These are phyloP conservation scores for Spea bombifrons DNA, from an alignment of 2,113 vertebrate genomes.

Conservation along the genomic window DNA sequence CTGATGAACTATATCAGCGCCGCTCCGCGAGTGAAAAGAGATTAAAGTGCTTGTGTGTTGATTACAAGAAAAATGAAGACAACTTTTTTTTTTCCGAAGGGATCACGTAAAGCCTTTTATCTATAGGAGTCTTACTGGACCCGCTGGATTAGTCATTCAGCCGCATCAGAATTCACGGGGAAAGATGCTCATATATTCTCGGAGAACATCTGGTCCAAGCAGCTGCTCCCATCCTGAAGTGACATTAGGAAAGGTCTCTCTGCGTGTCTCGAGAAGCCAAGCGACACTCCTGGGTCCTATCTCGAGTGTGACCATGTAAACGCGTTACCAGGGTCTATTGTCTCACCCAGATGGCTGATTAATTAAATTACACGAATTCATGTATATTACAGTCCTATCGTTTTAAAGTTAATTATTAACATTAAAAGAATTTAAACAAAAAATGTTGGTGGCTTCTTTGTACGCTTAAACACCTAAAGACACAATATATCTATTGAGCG, in stretches of 20 bases:
- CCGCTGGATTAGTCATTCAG: slow-evolving; percentile 44
- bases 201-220: slow-evolving; percentile 35
- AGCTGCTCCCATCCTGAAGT: slow-evolving; percentile 46
- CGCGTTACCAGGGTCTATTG: slow-evolving; percentile 38
- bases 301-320: slow-evolving; percentile 42
- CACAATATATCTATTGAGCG: too few species aligned
- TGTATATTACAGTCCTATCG: slow-evolving; percentile 27
- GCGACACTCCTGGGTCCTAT: slow-evolving; percentile 21
- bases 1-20: not conserved
- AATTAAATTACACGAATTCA: slow-evolving; percentile 54
- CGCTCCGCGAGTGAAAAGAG: slow-evolving; percentile 16
- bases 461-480: too few species aligned
- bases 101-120: slow-evolving; percentile 35
- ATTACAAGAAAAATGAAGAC: slow-evolving; percentile 24
- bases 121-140: slow-evolving; percentile 30
- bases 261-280: slow-evolving; percentile 28
- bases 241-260: slow-evolving; percentile 33
- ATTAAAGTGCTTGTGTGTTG: slow-evolving; percentile 15
- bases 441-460: too few species aligned
- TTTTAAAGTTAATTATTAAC: slow-evolving; percentile 28
- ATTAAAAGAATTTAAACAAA: too few species aligned
- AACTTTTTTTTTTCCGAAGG: not conserved
- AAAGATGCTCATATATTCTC: slow-evolving; percentile 38
- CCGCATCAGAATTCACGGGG: slow-evolving; percentile 32
- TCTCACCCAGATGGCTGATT: slow-evolving; percentile 50